Evolutionary conservation across 2,113 vertebrate species (phyloP).

Genomic region (Theristicus caerulescens): DNA sequence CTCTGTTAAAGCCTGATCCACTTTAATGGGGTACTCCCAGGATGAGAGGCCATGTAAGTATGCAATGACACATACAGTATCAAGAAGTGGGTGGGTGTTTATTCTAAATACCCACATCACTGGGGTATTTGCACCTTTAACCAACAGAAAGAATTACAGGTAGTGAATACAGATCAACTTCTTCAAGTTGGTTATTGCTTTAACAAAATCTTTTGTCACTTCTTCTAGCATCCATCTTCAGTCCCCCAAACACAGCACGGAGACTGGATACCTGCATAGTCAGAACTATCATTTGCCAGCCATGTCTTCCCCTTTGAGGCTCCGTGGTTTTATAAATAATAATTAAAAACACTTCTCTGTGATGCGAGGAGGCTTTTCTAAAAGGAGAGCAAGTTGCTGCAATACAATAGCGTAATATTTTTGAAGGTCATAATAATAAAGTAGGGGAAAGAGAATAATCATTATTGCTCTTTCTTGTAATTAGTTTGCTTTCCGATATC

Average conservation of each 20-base stretch:
- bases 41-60: constrained; percentile 41
- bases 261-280: constrained; percentile 38
- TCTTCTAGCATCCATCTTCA: constrained; percentile 7
- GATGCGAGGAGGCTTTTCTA: constrained; percentile 18
- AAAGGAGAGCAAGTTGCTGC: constrained; percentile 26
- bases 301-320: constrained; percentile 24
- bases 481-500: constrained; percentile 39
- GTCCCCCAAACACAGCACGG: not conserved
- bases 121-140: constrained; percentile 62
- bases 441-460: constrained; percentile 45
- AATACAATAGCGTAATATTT: not conserved
- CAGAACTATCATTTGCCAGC: constrained; percentile 1
- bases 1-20: constrained; percentile 46
- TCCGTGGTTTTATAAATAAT: not conserved
- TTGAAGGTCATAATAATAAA: constrained; percentile 48
- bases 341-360: constrained; percentile 20
- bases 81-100: constrained; percentile 59
- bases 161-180: constrained; percentile 43
- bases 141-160: constrained; percentile 59
- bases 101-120: constrained; percentile 62
- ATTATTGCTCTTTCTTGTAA: constrained; percentile 49
- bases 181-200: constrained; percentile 58
- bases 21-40: not conserved
- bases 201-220: constrained; percentile 34
- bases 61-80: constrained; percentile 64